Evolutionary conservation across 1,140 invertebrate species (phyloP).

Genomic region (Cyclina sinensis): DNA sequence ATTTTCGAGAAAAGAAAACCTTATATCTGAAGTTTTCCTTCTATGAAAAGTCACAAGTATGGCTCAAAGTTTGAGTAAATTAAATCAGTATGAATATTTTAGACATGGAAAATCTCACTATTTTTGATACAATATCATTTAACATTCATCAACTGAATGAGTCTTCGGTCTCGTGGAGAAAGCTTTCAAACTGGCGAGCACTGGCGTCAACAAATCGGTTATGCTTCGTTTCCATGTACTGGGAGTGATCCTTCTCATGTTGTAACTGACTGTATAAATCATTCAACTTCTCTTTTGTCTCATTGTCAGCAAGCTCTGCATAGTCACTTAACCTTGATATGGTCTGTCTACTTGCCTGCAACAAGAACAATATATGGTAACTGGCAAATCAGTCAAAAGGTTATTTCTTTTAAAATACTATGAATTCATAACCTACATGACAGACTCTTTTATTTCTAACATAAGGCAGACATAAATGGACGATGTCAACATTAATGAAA

Average conservation of each 20-base stretch:
- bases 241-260: constrained; percentile 76
- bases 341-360: constrained; percentile 81
- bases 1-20: too few species aligned
- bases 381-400: too few species aligned
- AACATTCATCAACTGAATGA: constrained; percentile 47
- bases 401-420: too few species aligned
- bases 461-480: too few species aligned
- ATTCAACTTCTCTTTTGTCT: constrained; percentile 79
- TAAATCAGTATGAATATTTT: too few species aligned
- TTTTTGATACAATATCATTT: not conserved
- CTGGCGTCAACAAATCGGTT: constrained; percentile 75
- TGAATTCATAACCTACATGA: too few species aligned
- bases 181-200: constrained; percentile 70
- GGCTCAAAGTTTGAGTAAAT: too few species aligned
- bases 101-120: not conserved
- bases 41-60: too few species aligned
- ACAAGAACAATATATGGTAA: constrained; percentile 14
- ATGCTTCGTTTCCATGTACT: constrained; percentile 76
- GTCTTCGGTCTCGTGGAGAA: constrained; percentile 67
- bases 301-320: constrained; percentile 79
- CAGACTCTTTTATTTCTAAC: too few species aligned
- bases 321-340: constrained; percentile 81
- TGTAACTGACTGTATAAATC: constrained; percentile 75
- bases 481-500: too few species aligned
- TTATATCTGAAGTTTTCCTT: too few species aligned